Conservation (phyloP, 2,113 vertebrate genomes). For the Stigmatopora argus region DNA sequence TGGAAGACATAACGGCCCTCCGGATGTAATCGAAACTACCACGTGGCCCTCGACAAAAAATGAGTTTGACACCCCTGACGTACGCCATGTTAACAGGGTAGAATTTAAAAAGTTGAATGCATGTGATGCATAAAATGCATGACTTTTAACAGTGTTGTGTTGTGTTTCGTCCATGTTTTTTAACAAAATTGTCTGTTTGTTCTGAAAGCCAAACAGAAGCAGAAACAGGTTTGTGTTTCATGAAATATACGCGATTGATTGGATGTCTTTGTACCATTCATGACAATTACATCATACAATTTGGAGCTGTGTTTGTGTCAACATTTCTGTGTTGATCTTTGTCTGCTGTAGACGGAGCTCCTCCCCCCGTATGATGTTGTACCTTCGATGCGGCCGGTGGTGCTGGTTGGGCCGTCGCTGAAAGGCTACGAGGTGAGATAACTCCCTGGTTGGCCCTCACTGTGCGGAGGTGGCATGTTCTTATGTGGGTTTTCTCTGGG, state of each 20-base stretch:
- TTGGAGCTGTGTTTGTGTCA: not conserved
- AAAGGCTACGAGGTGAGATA: conserved; percentile 73
- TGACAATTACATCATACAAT: not conserved
- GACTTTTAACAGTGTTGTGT: too few species aligned
- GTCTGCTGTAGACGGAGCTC: conserved; percentile 62
- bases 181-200: conserved; percentile 18
- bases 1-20: too few species aligned
- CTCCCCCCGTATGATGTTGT: conserved; percentile 74
- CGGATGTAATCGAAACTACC: too few species aligned
- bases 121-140: not conserved
- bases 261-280: conserved; percentile 9
- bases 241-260: not conserved
- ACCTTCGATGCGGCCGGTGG: conserved; percentile 73
- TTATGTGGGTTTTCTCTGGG: too few species aligned
- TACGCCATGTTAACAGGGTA: not conserved
- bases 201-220: conserved; percentile 77
- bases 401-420: conserved; percentile 72
- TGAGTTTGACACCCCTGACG: too few species aligned
- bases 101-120: not conserved
- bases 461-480: not conserved
- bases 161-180: not conserved
- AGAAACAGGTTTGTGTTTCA: conserved; percentile 69
- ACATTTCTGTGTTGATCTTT: conserved; percentile 1
- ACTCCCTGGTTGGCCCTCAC: not conserved
- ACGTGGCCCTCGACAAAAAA: too few species aligned